Evolutionary conservation across 2,888 invertebrate species (phyloP).

Genomic region (Melieria crassipennis): DNA sequence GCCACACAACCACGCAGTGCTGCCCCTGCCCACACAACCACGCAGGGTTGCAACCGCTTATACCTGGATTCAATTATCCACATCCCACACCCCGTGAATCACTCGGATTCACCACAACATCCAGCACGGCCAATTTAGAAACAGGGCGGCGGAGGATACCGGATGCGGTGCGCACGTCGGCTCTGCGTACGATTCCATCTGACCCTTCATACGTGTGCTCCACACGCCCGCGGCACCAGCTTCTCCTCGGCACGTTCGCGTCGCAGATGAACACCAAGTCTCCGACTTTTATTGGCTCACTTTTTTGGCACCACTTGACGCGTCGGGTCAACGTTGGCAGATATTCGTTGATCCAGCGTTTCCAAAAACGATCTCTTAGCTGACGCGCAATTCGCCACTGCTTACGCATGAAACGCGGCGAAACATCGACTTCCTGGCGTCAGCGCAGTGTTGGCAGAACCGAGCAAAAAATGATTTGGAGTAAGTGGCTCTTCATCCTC

Average conservation of each 20-base stretch:
- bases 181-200: constrained; percentile 31
- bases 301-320: constrained; percentile 32
- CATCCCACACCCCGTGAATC: constrained; percentile 1
- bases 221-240: constrained; percentile 39
- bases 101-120: constrained; percentile 51
- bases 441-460: too few relatives aligned
- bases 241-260: constrained; percentile 24
- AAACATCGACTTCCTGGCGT: too few relatives aligned
- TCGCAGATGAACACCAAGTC: constrained; percentile 40
- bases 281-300: constrained; percentile 27
- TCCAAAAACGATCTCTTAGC: too few relatives aligned
- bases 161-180: constrained; percentile 37
- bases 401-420: too few relatives aligned
- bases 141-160: constrained; percentile 45
- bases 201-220: too few relatives aligned
- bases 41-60: too few relatives aligned
- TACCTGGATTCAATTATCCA: too few relatives aligned
- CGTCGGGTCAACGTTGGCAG: constrained; percentile 14
- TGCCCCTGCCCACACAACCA: too few relatives aligned
- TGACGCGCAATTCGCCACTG: too few relatives aligned
- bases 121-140: constrained; percentile 55
- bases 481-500: constrained; percentile 39
- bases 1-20: too few relatives aligned
- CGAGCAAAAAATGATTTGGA: constrained; percentile 36
- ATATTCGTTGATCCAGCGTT: too few relatives aligned